Base-by-base conservation (phyloP, 2,888 invertebrate genomes). In the Caprella mutica region DNA sequence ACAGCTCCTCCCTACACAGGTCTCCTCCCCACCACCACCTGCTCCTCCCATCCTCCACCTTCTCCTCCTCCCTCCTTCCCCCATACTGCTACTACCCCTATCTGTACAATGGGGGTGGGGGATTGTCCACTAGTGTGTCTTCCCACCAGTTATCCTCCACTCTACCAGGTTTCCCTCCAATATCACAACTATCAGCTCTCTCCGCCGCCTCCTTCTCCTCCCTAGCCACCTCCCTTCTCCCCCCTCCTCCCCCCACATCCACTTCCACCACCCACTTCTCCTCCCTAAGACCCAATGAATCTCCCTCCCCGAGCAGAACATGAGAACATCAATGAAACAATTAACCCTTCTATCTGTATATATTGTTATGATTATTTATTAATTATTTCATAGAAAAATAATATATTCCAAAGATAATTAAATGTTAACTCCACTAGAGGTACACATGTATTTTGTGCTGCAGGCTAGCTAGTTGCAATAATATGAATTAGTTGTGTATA, bases 51-150 rank as follows among this genome's bases (percentile, higher is more conserved):
- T 51, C 43, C 19, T 26, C 29, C 14, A 27, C 56, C 9, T 30
- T 50, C 9, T 38, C 39, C 14, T 48, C 55, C 23, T 26, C 46
- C 2, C 46, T 44, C 17, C 26, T 50, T 21, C 56, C 56, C 19
- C 56, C 50, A n/a, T 51, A 51, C 35, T 51, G 40, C 42, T 51
- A 51, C 46, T 42, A 50, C 51, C 56, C 56, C 6, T 55, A 46
- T 23, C 33, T 55, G 29, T 48, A 48, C 38, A 29, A 35, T 17
- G 21, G 38, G 5, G 29, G 23, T 27, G 33, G 38, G n/a, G 33
- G 26, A 8, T 23, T 44, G 8, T 23, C 53, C 17, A 52, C 33
- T 48, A n/a, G 53, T 14, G 27, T 46, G 19, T 26, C 52, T 23
- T 40, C 44, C 21, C 53, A 52, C 21, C 46, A 27, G 8, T 26